Evolutionary conservation across 1,140 invertebrate species (phyloP).

Genomic region (Penaeus japonicus): DNA sequence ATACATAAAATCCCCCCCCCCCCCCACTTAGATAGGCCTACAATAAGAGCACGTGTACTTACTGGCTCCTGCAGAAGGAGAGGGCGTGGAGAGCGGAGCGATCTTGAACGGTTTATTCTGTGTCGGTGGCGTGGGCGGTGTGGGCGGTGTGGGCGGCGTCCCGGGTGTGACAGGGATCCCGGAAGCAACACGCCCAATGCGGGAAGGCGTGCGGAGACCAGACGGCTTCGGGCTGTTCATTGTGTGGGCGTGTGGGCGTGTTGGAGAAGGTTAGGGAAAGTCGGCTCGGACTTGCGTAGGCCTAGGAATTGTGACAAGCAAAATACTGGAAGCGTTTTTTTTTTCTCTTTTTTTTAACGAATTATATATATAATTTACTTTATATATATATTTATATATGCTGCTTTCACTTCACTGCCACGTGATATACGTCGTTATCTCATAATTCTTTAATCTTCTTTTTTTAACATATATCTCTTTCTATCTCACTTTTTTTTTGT

Average conservation of each 20-base stretch:
- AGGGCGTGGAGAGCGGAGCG: conserved; percentile 31
- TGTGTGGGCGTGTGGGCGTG: conserved; percentile 9
- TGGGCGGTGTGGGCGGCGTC: not conserved
- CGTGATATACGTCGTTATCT: too few species aligned
- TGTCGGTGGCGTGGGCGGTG: not conserved
- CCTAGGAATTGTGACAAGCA: not conserved
- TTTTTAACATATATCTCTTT: too few species aligned
- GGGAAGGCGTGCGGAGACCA: conserved; percentile 10
- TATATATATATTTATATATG: too few species aligned
- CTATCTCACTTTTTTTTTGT: too few species aligned
- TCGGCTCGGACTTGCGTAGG: not conserved
- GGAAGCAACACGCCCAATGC: not conserved
- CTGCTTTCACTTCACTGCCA: too few species aligned
- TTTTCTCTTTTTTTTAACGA: too few species aligned
- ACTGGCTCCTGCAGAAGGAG: conserved; percentile 34
- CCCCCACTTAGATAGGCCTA: too few species aligned
- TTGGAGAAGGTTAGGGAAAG: not conserved
- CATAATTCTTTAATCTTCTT: too few species aligned
- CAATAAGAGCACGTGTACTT: not conserved
- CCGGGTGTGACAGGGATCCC: not conserved
- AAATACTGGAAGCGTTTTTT: too few species aligned
- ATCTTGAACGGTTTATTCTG: not conserved
- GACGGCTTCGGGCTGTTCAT: conserved; percentile 19
- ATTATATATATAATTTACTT: too few species aligned
- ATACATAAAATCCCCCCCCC: too few species aligned